Evolutionary conservation across 1,140 invertebrate genomes (phyloP), one percentile per base, ranked within the genome.

Genomic region (Hesperophylax magnus): DNA sequence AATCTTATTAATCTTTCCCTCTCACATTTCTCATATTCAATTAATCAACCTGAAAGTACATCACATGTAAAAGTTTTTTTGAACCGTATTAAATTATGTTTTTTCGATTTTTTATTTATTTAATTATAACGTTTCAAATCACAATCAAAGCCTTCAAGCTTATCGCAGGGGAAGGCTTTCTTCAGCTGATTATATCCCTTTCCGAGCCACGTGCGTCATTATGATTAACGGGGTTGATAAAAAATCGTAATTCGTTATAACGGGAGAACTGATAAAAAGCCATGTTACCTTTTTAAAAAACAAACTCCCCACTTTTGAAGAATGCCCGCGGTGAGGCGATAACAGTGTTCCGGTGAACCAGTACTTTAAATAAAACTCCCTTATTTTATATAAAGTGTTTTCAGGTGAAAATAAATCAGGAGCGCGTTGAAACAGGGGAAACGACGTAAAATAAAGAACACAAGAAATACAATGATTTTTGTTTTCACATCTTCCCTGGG

Each of bases 151-250:
- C 39, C 11, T 47, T 39, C 3, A 39, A n/a, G n/a, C n/a, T n/a
- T n/a, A n/a, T n/a, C n/a, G 34, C 34, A 22, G 8, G 31, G 31
- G 63, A 27, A 27, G 22, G 63, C n/a, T 34, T 61, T 67, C 63
- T 67, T 67, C 63, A 67, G 63, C 3, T 67, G 63, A 67, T 67
- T 67, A 67, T 27, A 9, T 24, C 63, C 63, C 27, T 17, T 67
- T 67, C 63, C 63, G 63, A 34, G 63, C 31, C 63, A 67, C 63
- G 63, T 67, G 22, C 63, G 22, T 67, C 34, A 67, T 67, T 67
- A 67, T 67, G 63, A 67, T 67, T 34, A 67, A 67, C 24, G 63
- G 63, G 17, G 17, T n/a, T 34, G 63, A 67, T 67, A 67, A 67
- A 22, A 27, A 22, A 22, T 27, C 22, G 63, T 67, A 67, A 67